Base-by-base conservation (phyloP, 2,113 vertebrate genomes). In the Pipa parva region DNA sequence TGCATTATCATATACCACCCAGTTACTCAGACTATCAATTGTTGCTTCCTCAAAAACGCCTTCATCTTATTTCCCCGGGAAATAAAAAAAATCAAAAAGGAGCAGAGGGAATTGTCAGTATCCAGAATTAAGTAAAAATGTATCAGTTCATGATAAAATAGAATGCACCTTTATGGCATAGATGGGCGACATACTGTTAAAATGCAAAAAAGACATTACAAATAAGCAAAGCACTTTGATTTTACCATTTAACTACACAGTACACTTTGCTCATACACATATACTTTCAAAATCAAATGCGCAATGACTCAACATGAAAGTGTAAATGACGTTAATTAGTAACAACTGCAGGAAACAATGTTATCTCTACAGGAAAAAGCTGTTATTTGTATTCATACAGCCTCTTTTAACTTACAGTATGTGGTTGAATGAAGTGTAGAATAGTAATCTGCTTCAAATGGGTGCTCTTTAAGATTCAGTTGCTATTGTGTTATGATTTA, bases 331-430 rank as follows among this genome's bases (percentile, higher is more conserved):
- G 77, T 76, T 82, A 24, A 68, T 76, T 83, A 75, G 75, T 63
- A 72, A 72, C 68, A 75, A 72, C 59, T 22, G 37, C 46, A 62
- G 55, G 58, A 78, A 75, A 72, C 1, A 18, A 5, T 73, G 73
- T 76, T 63, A 77, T 77, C 77, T 75, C 73, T 75, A 71, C 54
- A 81, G 29, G 24, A 67, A 50, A 5, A 46, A 80, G 78, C 72
- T 63, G 63, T 3, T 63, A 73, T 57, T 76, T 73, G 39, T 49
- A 76, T 77, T 80, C 62, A 79, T 61, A 24, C 28, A 77, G 39
- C 10, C 73, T 33, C 39, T 67, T 75, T 54, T 64, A 62, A 63
- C 63, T 18, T 50, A n/a, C n/a, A 45, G 60, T 49, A 28, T 11
- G 66, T 70, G 57, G 45, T 61, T 77, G 60, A 79, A 75, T 61